Evolutionary conservation across 1,140 invertebrate species (phyloP).

Genomic region (Drosophila saltans): DNA sequence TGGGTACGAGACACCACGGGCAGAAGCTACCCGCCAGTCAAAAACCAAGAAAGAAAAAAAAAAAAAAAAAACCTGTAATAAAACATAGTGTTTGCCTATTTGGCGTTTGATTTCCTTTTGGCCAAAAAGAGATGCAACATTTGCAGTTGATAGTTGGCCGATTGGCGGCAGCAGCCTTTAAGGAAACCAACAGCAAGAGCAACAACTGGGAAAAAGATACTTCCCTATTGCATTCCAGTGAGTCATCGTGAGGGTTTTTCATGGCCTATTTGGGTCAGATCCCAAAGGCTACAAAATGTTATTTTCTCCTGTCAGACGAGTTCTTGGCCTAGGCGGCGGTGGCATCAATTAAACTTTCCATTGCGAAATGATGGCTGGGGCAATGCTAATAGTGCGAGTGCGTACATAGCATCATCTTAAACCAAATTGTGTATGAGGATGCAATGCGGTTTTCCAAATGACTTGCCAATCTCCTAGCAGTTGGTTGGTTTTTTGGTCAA

Average conservation of each 20-base stretch:
- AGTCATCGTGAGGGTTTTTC: constrained; percentile 56
- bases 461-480: constrained; percentile 61
- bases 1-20: constrained; percentile 48
- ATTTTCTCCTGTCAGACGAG: constrained; percentile 27
- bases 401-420: constrained; percentile 25
- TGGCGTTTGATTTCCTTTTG: constrained; percentile 66
- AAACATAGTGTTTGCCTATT: constrained; percentile 54
- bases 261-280: constrained; percentile 38
- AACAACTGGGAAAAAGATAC: background rate
- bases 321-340: constrained; percentile 32
- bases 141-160: constrained; percentile 1
- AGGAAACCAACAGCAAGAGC: background rate
- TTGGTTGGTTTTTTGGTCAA: constrained; percentile 43
- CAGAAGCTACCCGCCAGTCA: constrained; percentile 72
- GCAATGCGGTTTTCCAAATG: constrained; percentile 75
- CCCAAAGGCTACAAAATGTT: constrained; percentile 17
- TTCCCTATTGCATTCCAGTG: constrained; percentile 41
- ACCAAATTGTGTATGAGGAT: constrained; percentile 36
- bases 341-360: constrained; percentile 63
- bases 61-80: constrained; percentile 48
- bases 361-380: constrained; percentile 48
- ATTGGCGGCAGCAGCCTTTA: background rate
- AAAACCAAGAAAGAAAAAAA: constrained; percentile 49
- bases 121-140: constrained; percentile 29
- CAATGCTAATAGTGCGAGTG: constrained; percentile 43